A percentile compares a stretch with the other conserved stretches of the same genome.
These are phyloP conservation scores for Rhincodon typus DNA, from an alignment of 2,797 vertebrate species.

Conservation along the genomic window DNA sequence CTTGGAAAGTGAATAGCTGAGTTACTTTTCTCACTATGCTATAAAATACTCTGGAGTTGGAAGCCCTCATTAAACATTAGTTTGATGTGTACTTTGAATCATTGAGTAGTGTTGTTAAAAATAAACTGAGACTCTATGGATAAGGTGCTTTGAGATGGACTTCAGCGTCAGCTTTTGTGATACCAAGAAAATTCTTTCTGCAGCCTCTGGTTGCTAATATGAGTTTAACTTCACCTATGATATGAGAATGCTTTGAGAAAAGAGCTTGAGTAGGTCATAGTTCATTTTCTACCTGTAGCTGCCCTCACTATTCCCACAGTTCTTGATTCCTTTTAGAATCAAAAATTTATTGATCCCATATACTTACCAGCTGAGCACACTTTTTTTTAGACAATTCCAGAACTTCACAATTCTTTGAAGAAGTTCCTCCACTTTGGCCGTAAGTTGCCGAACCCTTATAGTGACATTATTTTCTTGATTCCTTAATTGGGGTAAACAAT, in stretches of 20 bases:
- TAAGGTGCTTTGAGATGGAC: not conserved
- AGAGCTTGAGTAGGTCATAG: not conserved
- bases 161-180: not conserved
- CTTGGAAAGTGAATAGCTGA: not conserved
- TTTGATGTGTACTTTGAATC: not conserved
- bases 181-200: not conserved
- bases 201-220: not conserved
- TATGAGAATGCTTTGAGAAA: not conserved
- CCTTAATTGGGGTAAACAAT: not conserved
- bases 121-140: not conserved
- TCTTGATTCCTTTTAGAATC: not conserved
- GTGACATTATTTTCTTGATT: not conserved
- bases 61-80: not conserved
- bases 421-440: not conserved
- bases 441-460: not conserved
- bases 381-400: not conserved
- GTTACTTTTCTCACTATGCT: not conserved
- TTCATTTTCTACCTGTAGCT: not conserved
- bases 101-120: not conserved
- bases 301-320: not conserved
- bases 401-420: not conserved
- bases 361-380: not conserved
- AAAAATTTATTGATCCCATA: not conserved
- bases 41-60: not conserved
- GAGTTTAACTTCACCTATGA: not conserved